Conservation (phyloP, 2,797 vertebrate species). For the Geotria australis region DNA sequence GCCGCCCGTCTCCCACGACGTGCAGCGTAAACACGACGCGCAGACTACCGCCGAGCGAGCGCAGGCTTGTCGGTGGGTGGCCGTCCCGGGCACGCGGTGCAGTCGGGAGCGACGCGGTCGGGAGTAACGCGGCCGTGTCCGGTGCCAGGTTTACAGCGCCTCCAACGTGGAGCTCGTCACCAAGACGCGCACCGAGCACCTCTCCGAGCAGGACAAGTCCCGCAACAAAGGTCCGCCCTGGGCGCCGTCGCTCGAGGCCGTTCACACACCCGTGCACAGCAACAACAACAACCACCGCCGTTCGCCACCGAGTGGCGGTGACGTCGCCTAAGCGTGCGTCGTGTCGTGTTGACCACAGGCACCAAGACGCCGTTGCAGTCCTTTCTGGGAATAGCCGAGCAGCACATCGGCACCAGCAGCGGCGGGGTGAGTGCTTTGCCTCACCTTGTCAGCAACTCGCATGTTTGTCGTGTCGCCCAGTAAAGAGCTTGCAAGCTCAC, state of each 20-base stretch:
- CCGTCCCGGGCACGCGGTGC: background rate
- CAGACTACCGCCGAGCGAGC: no score
- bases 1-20: no score
- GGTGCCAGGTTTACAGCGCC: constrained; percentile 51
- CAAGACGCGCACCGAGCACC: constrained; percentile 67
- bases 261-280: no score
- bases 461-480: no score
- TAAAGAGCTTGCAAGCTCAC: no score
- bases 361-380: constrained; percentile 80
- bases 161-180: constrained; percentile 91
- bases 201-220: constrained; percentile 75
- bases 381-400: constrained; percentile 82
- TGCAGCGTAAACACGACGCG: no score
- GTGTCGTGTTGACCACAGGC: constrained; percentile 13
- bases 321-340: no score
- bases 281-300: no score
- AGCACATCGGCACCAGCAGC: constrained; percentile 63
- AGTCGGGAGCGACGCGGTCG: background rate
- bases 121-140: background rate
- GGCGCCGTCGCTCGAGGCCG: background rate
- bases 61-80: no score
- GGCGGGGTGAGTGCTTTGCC: constrained; percentile 35
- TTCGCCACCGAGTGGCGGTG: no score
- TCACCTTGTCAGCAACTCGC: no score
- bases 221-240: constrained; percentile 43